These are phyloP conservation scores for Antheraea pernyi DNA, from an alignment of 1,140 invertebrate species.

Conservation along the genomic window DNA sequence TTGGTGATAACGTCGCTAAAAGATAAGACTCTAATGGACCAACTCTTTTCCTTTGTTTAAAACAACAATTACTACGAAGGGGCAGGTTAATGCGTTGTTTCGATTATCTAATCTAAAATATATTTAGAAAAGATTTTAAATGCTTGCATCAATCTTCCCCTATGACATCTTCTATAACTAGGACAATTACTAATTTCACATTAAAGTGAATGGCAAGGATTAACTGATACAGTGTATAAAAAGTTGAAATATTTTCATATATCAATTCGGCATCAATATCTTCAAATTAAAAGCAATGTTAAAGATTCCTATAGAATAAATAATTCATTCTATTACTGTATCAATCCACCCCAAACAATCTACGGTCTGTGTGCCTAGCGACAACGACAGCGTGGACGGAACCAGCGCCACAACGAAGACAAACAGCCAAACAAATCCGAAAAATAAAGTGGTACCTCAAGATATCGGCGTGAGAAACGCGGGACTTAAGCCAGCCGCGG, in stretches of 20 bases:
- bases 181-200: constrained; percentile 26
- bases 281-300: constrained; percentile 6
- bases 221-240: constrained; percentile 36
- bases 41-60: constrained; percentile 34
- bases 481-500: constrained; percentile 68
- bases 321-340: constrained; percentile 29
- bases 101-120: not conserved
- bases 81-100: constrained; percentile 2
- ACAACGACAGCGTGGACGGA: constrained; percentile 67
- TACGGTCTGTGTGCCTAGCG: constrained; percentile 42
- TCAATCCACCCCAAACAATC: constrained; percentile 62
- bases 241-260: not conserved
- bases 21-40: constrained; percentile 71
- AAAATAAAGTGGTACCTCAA: constrained; percentile 66
- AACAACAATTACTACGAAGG: constrained; percentile 29
- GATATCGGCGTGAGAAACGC: constrained; percentile 65
- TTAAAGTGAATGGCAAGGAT: constrained; percentile 23
- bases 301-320: not conserved
- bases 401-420: constrained; percentile 63
- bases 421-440: constrained; percentile 66
- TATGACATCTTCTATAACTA: constrained; percentile 18
- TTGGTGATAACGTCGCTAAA: constrained; percentile 90
- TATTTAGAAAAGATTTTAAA: not conserved
- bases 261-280: not conserved
- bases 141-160: constrained; percentile 30